Evolutionary conservation across 2,113 vertebrate species (phyloP), one percentile per base, ranked within the genome.

Genomic region (Sturnus vulgaris): DNA sequence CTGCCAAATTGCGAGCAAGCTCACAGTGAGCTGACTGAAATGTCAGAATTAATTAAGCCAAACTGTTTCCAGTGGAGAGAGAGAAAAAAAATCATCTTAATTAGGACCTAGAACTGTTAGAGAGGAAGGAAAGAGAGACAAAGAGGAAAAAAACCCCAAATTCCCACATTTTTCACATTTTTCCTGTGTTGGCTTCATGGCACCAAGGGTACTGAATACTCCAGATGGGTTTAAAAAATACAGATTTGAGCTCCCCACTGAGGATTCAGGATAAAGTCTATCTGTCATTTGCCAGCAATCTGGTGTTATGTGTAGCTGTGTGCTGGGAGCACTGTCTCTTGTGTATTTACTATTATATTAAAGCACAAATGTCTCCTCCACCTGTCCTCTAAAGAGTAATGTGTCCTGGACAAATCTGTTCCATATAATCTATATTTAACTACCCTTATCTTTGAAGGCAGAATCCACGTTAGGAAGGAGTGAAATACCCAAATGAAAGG

Each of bases 21-120:
- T 96, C 61, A 31, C 49, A 71, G n/a, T 81, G 46, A 55, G 28
- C 47, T 80, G 70, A 64, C 88, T 88, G 72, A 96, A 96, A 95
- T 93, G 78, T 93, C 96, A 96, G 68, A 88, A 92, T 63, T 92
- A 66, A 35, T 97, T 97, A 97, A 94, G 80, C 50, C 69, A 83
- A 95, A 92, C 56, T 76, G 70, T 83, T 81, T 92, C 80, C 44
- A 63, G 5, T 82, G 64, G 18, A 64, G 23, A 13, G 37, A 37
- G 37, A 37, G 37, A 21, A 59, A 44, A 22, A 47, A 61, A 64
- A n/a, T 85, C 0, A 0, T 66, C 56, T 82, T 95, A 97, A 95
- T 75, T 88, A 78, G 81, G 35, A 94, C 37, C 46, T 28, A 31
- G 53, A 95, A 60, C 37, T 69, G 66, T 35, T 44, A 79, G 72